Evolutionary conservation across 1,140 invertebrate species (phyloP), one percentile per base, ranked within the genome.

Genomic region (Pogonognathellus flavescens): DNA sequence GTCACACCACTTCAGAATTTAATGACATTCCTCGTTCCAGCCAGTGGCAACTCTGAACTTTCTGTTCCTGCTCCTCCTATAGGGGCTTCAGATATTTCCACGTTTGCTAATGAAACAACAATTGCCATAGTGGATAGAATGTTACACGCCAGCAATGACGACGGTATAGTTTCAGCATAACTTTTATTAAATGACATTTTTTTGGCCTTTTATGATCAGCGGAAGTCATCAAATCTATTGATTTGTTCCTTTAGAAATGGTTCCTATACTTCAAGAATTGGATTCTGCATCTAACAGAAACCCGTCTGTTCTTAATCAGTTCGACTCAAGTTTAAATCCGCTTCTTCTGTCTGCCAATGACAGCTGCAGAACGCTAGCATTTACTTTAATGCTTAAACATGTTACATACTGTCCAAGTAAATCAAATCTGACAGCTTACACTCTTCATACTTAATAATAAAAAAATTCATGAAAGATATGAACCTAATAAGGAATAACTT

Each of bases 221-320:
- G 16, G 7, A 76, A 84, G 7, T 49, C 14, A 57, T 55, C 11
- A 76, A 59, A 50, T 70, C 18, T 8, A 9, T 60, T 60, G 66
- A 1, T 57, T 82, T 86, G 52, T 89, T 89, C 20, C 91, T 91
- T 10, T 90, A 94, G 94, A 95, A 59, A 92, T 94, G 8, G 89
- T 93, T 20, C 90, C 90, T 16, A 93, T 94, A 25, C 89, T 96
- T 10, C 93, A 94, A 90, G 95, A 96, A 90, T 92, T 96, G 2
- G 95, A 95, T 88, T 93, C 94, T 87, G 89, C 94, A 9, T 94
- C 94, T 0, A 93, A 93, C 59, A 92, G 94, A 84, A 93, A 94
- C 89, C 94, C 94, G 13, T 92, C 92, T 16, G 90, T 95, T 16
- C 91, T 96, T 3, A 93, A 94, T 87, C 91, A 93, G 84, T 93